Percentiles rank a stretch among this genome's conserved stretches.
Conservation (phyloP, 2,797 vertebrate genomes). For the Phrynocephalus vlangalii region DNA sequence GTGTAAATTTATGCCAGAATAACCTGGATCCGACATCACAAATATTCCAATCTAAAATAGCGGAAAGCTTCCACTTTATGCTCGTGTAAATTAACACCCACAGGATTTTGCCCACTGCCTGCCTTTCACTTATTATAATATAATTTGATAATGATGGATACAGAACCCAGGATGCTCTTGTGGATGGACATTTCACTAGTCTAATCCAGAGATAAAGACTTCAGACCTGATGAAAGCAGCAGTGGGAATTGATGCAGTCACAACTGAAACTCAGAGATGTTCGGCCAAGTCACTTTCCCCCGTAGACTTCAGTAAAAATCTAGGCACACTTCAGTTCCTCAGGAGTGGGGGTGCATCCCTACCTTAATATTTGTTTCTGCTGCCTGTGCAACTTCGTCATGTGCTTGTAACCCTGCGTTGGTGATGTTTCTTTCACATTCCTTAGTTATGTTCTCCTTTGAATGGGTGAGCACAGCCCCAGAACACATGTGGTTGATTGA, state of each 20-base stretch:
- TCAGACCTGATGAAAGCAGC: background rate
- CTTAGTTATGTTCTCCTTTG: background rate
- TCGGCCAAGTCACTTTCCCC: background rate
- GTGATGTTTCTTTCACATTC: background rate
- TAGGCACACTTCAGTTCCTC: background rate
- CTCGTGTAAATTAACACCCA: no score
- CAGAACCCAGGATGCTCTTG: background rate
- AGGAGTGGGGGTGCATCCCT: background rate
- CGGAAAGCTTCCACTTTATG: no score
- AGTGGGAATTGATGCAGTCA: no score
- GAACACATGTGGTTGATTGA: background rate
- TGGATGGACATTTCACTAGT: background rate
- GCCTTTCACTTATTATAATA: background rate
- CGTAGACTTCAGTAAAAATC: background rate
- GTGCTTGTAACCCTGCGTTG: constrained; percentile 1
- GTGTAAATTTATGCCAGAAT: no score
- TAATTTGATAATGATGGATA: background rate
- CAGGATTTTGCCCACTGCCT: background rate
- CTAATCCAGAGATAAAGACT: background rate
- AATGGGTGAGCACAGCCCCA: background rate
- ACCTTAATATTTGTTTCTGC: background rate
- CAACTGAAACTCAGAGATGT: background rate
- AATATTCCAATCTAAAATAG: no score
- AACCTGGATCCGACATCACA: no score
- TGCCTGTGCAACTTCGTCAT: background rate